Percentiles rank a stretch among this genome's conserved stretches.
These are phyloP conservation scores for Zaprionus taronus DNA, from an alignment of 1,140 invertebrate species.

Conservation along the genomic window DNA sequence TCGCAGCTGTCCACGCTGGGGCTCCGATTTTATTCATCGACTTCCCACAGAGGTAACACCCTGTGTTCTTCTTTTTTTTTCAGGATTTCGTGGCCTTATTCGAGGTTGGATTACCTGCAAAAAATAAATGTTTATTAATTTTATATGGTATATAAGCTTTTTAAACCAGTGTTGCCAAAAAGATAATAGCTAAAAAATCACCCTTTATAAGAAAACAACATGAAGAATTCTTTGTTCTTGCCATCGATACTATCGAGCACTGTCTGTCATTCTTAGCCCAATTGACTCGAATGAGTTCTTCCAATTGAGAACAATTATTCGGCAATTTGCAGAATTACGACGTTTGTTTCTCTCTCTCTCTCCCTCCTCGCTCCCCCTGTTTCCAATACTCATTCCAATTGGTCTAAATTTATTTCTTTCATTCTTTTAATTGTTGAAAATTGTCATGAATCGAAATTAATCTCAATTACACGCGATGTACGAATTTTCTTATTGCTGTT, in stretches of 20 bases:
- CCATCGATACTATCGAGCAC: too few relatives aligned
- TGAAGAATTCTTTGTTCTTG: too few relatives aligned
- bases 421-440: slow-evolving; percentile 48
- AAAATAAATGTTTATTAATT: not conserved
- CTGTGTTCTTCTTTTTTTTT: slow-evolving; percentile 33
- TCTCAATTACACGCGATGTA: slow-evolving; percentile 63
- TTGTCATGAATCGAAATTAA: slow-evolving; percentile 44
- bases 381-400: slow-evolving; percentile 1
- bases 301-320: slow-evolving; percentile 18
- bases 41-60: slow-evolving; percentile 50
- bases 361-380: not conserved
- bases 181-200: too few relatives aligned
- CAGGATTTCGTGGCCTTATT: slow-evolving; percentile 65
- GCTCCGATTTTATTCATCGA: slow-evolving; percentile 52
- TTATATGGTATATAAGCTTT: not conserved
- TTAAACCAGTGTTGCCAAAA: too few relatives aligned
- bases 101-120: slow-evolving; percentile 59
- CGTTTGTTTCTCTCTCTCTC: not conserved
- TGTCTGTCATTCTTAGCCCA: not conserved
- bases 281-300: not conserved
- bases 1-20: slow-evolving; percentile 34
- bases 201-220: too few relatives aligned
- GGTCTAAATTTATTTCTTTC: slow-evolving; percentile 23
- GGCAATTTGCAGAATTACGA: not conserved
- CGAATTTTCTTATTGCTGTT: slow-evolving; percentile 21